Evolutionary conservation across 2,888 invertebrate genomes (phyloP).

Genomic region (Andrena dorsata): DNA sequence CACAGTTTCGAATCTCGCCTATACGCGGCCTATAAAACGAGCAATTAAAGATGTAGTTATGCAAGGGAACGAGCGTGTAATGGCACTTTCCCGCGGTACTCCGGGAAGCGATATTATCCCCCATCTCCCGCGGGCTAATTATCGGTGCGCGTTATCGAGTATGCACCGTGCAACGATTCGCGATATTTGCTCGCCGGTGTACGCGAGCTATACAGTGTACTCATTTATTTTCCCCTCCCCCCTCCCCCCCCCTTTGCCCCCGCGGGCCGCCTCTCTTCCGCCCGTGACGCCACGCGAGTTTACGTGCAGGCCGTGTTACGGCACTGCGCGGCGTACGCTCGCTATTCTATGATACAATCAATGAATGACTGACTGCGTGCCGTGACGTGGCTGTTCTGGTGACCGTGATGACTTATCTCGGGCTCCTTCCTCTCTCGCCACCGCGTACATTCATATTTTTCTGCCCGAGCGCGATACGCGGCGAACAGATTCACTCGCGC

Average conservation of each 20-base stretch:
- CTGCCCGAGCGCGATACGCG: slow-evolving; percentile 10
- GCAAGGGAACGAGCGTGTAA: slow-evolving; percentile 12
- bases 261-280: slow-evolving; percentile 31
- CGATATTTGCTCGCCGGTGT: slow-evolving; percentile 30
- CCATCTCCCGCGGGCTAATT: not conserved
- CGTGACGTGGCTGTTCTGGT: slow-evolving; percentile 69
- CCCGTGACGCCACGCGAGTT: slow-evolving; percentile 66
- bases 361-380: slow-evolving; percentile 75
- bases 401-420: slow-evolving; percentile 74
- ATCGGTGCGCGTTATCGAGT: slow-evolving; percentile 11
- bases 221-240: not conserved
- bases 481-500: not conserved
- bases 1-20: not conserved
- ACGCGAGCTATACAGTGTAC: slow-evolving; percentile 11
- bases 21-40: not conserved
- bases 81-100: not conserved
- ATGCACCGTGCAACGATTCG: slow-evolving; percentile 8
- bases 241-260: slow-evolving; percentile 13
- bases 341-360: slow-evolving; percentile 73
- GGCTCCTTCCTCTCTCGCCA: slow-evolving; percentile 46
- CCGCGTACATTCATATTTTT: slow-evolving; percentile 48
- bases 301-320: slow-evolving; percentile 68
- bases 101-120: not conserved
- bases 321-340: slow-evolving; percentile 69
- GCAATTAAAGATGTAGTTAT: slow-evolving; percentile 7